Conservation (phyloP, 1,140 invertebrate species). For the Diprion similis region DNA sequence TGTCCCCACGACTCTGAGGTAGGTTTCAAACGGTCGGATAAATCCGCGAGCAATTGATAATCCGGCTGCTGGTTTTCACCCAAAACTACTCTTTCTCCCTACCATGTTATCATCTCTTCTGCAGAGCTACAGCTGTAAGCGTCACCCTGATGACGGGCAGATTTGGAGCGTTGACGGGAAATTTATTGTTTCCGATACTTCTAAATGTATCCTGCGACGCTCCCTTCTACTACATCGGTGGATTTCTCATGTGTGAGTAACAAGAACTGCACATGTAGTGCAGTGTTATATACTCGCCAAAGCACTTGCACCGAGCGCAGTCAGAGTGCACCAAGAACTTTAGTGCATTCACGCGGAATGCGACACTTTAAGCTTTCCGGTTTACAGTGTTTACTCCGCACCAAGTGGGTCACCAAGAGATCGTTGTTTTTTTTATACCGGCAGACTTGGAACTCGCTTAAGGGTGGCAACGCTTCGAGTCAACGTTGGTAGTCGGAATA, state of each 20-base stretch:
- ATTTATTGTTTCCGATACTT: slow-evolving; percentile 50
- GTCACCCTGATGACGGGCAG: slow-evolving; percentile 48
- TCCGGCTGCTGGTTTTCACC: slow-evolving; percentile 29
- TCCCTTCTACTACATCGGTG: slow-evolving; percentile 49
- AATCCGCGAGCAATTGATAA: slow-evolving; percentile 19
- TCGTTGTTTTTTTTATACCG: not conserved
- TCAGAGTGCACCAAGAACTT: not conserved
- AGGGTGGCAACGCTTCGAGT: too few species aligned
- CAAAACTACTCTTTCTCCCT: slow-evolving; percentile 11
- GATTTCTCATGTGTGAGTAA: slow-evolving; percentile 45
- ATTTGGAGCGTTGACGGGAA: slow-evolving; percentile 48
- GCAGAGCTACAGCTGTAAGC: slow-evolving; percentile 43
- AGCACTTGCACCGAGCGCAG: not conserved
- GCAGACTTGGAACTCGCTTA: not conserved
- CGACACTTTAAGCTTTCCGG: not conserved
- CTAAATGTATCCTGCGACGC: slow-evolving; percentile 40
- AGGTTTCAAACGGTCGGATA: slow-evolving; percentile 27
- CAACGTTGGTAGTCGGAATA: too few species aligned
- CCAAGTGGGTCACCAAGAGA: not conserved
- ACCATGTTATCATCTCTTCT: slow-evolving; percentile 24
- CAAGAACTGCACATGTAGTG: not conserved
- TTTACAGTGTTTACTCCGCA: not conserved
- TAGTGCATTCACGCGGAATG: slow-evolving; percentile 12
- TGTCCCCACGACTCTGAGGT: slow-evolving; percentile 54
- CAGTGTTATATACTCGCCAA: slow-evolving; percentile 7